Evolutionary conservation across 2,797 vertebrate species (phyloP), one percentile per base, ranked within the genome.

Genomic region (Hoplostethus atlanticus): DNA sequence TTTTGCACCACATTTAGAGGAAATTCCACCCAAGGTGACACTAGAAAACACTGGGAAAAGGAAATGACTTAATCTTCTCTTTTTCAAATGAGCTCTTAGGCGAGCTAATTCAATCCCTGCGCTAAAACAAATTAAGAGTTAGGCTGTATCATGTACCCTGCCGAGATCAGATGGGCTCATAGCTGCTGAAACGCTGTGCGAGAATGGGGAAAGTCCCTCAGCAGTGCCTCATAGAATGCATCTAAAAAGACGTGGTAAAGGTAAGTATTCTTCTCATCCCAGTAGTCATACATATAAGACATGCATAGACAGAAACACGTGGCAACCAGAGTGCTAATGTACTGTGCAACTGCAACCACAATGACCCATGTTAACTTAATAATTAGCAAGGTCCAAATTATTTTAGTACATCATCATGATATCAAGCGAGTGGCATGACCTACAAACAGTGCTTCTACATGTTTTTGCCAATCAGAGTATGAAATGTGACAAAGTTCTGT

Each of bases 11-110:
- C 81, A 79, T 89, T 87, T 83, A 69, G 91, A 85, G 64, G 76
- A 90, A 89, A 91, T 74, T 80, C 85, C 73, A 82, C 76, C 87
- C 92, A 91, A 93, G 91, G 92, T 93, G 91, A 93, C 87, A 90
- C 79, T 12, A 73, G 71, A 76, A 85, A 85, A 87, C 80, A 78
- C 70, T 66, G 68, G 68, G 69, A 73, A 85, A 36, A 4, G 64
- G 64, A 11, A 10, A n/a, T n/a, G 70, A 74, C 76, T 66, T 77
- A 52, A 79, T 86, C 68, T 71, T 77, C 71, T 86, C 57, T 34
- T 82, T 83, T 84, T 76, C 81, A 90, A 93, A 93, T 89, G 74
- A 91, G 85, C 87, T 88, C 85, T 87, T 77, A 80, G 87, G 92
- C 85, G 80, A 90, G 80, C 89, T 93, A 86, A 93, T 93, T 91